Conservation (phyloP, 1,140 invertebrate species). For the Aphis gossypii region DNA sequence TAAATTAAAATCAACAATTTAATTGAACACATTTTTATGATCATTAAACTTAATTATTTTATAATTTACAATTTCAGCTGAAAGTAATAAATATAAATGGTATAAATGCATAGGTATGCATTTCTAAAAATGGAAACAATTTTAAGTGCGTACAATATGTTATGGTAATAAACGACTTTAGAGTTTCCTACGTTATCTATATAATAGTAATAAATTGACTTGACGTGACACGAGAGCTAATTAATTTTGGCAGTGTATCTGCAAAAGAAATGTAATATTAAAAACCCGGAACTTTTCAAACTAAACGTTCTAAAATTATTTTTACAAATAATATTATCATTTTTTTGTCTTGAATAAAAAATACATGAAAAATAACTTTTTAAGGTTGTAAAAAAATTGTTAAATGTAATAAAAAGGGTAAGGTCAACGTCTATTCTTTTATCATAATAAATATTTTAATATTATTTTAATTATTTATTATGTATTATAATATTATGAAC, state of each 20-base stretch:
- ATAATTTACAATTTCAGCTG: background rate
- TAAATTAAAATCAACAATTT: background rate
- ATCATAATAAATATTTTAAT: background rate
- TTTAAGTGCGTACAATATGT: conserved; percentile 41
- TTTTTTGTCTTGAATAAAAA: background rate
- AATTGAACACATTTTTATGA: background rate
- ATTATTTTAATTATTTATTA: too few species aligned
- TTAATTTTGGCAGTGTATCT: conserved; percentile 36
- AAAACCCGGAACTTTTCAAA: conserved; percentile 23
- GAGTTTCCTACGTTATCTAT: background rate
- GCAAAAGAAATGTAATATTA: conserved; percentile 27
- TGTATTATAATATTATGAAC: too few species aligned
- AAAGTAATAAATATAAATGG: background rate
- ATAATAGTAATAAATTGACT: conserved; percentile 47
- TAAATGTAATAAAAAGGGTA: background rate
- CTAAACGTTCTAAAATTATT: conserved; percentile 25
- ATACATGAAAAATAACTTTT: background rate
- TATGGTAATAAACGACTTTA: conserved; percentile 24
- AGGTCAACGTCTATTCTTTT: background rate
- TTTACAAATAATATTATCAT: background rate
- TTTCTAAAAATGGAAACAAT: conserved; percentile 21
- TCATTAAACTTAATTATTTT: background rate
- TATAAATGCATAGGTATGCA: background rate
- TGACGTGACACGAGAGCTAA: conserved; percentile 26
- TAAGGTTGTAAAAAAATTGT: background rate